Base-by-base conservation (phyloP, 2,113 vertebrate species). In the Anhinga rufa region DNA sequence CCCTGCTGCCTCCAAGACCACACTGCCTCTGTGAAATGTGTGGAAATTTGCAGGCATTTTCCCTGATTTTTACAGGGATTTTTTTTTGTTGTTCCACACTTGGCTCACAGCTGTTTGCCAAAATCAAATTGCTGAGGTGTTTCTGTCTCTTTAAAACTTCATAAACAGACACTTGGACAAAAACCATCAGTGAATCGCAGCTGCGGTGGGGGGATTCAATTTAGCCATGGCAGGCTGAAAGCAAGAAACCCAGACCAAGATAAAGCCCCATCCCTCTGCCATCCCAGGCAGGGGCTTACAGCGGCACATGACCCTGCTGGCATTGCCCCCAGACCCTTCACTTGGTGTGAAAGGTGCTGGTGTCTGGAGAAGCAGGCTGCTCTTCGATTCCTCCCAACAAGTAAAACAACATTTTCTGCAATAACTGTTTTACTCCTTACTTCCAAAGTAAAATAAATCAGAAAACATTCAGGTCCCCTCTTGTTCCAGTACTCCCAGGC, bases 11-110 rank as follows among this genome's bases (percentile, higher is more conserved):
- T 96, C 54, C 2, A 1, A 97, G 97, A 98, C 97, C 97, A 98
- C 97, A 98, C 97, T 0, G 95, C 95, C 94, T 97, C 97, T 97
- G 97, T 97, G 97, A 97, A 97, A 98, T 96, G 96, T 97, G 97
- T 97, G 96, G 97, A 97, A 98, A 98, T 98, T 97, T n/a, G 14
- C 93, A 97, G 90, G 96, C 96, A 97, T 98, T 98, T 97, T 97
- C 94, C 93, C 92, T 42, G 90, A 98, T 98, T 98, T 97, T 97
- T 97, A 98, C 97, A 98, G 97, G 96, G 97, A 97, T 97, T 97
- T 97, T 96, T 16, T 91, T 96, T 97, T 97, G 95, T 96, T 95
- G 95, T 92, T 97, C 96, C 96, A 91, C 96, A 96, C 96, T 98
- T 97, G 97, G 97, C 83, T 95, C 90, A 74, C 97, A 98, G 97